These are phyloP conservation scores for Carollia perspicillata DNA, from an alignment of 2,113 vertebrate genomes.

Conservation along the genomic window DNA sequence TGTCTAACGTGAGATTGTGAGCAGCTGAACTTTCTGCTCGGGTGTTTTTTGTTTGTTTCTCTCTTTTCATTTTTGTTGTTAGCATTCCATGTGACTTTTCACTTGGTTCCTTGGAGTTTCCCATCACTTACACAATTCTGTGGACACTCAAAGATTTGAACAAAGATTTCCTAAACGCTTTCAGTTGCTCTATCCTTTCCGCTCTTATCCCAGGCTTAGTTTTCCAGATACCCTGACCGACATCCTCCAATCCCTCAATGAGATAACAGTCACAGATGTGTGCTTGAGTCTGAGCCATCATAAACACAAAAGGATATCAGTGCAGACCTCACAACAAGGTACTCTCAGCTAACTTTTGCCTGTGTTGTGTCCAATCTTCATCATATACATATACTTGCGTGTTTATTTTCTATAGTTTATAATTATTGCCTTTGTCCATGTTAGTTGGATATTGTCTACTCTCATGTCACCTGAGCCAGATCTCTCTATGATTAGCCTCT, in stretches of 20 bases:
- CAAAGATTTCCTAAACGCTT: background rate
- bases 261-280: background rate
- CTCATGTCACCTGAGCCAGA: background rate
- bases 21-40: background rate
- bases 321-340: background rate
- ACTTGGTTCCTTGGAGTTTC: background rate
- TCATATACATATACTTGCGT: background rate
- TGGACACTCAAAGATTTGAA: background rate
- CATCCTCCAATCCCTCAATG: background rate
- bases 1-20: background rate
- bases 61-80: background rate
- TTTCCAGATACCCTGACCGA: background rate
- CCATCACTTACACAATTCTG: background rate
- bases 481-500: background rate
- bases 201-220: too few relatives aligned
- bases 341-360: background rate
- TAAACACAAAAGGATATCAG: background rate
- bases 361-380: background rate
- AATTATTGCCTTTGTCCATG: background rate
- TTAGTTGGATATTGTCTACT: background rate
- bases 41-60: background rate
- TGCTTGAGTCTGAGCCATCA: background rate
- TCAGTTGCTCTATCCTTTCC: background rate
- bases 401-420: background rate
- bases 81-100: background rate